Conservation (phyloP, 2,113 vertebrate genomes). For the Canis aureus region DNA sequence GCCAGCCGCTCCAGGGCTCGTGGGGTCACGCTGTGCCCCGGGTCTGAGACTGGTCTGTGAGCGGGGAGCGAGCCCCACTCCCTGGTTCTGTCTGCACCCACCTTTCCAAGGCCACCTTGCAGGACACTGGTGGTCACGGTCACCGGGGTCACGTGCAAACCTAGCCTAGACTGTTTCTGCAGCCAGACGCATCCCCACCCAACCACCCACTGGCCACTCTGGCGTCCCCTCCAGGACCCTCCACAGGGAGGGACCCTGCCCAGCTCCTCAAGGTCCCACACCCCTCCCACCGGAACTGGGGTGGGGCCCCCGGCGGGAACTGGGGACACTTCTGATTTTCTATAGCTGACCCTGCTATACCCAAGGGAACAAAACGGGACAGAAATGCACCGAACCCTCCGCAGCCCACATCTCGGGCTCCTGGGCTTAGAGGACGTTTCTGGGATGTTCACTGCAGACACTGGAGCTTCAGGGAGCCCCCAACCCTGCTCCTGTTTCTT, state of each 20-base stretch:
- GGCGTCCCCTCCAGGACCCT: background rate
- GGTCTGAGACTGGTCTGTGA: background rate
- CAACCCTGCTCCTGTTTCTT: background rate
- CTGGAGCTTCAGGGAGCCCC: background rate
- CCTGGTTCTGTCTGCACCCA: fast-evolving
- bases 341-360: background rate
- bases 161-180: background rate
- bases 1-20: background rate
- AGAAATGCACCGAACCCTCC: background rate
- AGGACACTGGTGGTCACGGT: background rate
- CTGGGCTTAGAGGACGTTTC: background rate
- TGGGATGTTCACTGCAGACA: fast-evolving
- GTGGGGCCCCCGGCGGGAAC: background rate
- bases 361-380: background rate
- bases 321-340: background rate
- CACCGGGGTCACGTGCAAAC: background rate
- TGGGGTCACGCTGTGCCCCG: fast-evolving
- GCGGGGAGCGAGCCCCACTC: background rate
- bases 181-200: background rate
- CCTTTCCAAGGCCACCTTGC: background rate
- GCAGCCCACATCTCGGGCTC: background rate
- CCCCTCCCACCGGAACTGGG: background rate
- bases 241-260: background rate
- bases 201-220: background rate
- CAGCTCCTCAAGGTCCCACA: background rate